A percentile compares a stretch with the other conserved stretches of the same genome.
These are phyloP conservation scores for Rhincodon typus DNA, from an alignment of 2,797 vertebrate species.

Conservation along the genomic window DNA sequence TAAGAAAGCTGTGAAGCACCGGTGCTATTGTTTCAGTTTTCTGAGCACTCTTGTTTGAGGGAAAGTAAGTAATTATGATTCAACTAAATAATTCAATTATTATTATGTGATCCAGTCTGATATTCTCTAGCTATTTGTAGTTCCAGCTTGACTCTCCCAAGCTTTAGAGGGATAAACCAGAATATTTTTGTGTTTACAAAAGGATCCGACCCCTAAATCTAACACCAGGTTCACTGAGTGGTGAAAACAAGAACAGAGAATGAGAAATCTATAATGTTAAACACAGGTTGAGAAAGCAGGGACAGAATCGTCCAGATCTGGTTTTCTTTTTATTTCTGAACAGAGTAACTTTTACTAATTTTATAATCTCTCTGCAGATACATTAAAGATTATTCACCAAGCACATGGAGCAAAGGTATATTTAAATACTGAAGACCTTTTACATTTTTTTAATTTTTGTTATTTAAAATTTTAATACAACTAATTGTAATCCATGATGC, in stretches of 20 bases:
- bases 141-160: background rate
- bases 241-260: background rate
- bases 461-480: background rate
- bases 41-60: background rate
- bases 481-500: background rate
- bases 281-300: background rate
- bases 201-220: background rate
- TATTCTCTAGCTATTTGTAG: background rate
- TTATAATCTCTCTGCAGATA: constrained; percentile 66
- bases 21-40: background rate
- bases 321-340: background rate
- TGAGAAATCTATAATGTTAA: background rate
- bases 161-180: background rate
- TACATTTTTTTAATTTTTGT: background rate
- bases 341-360: background rate
- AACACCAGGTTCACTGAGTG: background rate
- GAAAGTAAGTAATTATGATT: background rate
- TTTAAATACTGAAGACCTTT: background rate
- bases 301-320: too few relatives aligned
- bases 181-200: background rate
- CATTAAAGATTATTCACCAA: constrained; percentile 89
- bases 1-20: background rate
- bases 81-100: background rate
- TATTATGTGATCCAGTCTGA: background rate
- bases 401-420: constrained; percentile 85